These are phyloP conservation scores for Lathamus discolor DNA, from an alignment of 2,113 vertebrate species.

Conservation along the genomic window DNA sequence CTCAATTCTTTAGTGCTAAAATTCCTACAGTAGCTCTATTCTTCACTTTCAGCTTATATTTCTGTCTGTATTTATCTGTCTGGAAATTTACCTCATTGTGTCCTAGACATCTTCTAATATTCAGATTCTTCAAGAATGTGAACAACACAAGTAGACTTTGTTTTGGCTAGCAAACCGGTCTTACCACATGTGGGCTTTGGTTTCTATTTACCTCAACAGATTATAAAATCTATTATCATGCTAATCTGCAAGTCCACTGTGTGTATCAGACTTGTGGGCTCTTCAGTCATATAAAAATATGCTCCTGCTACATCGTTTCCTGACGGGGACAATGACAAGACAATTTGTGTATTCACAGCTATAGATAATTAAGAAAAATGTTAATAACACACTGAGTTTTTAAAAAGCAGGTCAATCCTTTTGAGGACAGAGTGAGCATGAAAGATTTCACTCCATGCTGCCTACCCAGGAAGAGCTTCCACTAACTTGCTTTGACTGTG, in stretches of 20 bases:
- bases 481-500: background rate
- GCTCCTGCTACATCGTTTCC: background rate
- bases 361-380: background rate
- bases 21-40: conserved; percentile 73
- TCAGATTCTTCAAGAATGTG: conserved; percentile 56
- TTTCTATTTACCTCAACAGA: conserved; percentile 4
- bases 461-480: background rate
- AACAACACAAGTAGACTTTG: conserved; percentile 32
- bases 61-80: conserved; percentile 75
- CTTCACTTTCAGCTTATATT: conserved; percentile 62
- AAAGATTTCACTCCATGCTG: background rate
- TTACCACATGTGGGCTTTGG: conserved; percentile 36
- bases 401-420: background rate
- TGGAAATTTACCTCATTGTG: conserved; percentile 61
- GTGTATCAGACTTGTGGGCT: conserved; percentile 11
- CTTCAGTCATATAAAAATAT: background rate
- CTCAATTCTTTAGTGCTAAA: conserved; percentile 33
- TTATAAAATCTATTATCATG: conserved; percentile 48
- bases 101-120: conserved; percentile 50
- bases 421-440: background rate
- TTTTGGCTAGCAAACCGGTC: conserved; percentile 51
- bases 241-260: conserved; percentile 17
- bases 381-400: background rate
- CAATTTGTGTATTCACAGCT: background rate
- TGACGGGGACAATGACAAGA: background rate